phyloP scores from a whole-genome alignment of 1,140 invertebrate genomes.

The Drosophila kikkawai region DNA sequence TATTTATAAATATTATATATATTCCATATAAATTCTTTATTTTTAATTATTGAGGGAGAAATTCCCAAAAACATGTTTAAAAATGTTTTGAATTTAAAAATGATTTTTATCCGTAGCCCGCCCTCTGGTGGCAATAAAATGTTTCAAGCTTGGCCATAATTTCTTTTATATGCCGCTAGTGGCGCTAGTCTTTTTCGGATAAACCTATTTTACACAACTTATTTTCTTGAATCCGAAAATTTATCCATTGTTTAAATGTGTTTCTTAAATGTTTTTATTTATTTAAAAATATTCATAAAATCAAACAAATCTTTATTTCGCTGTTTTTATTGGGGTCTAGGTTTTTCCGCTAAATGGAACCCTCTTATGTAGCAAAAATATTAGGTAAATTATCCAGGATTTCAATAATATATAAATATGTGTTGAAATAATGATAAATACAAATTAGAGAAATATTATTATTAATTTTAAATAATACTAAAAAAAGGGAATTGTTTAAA shows the following conservation, averaged over 20 bases:
- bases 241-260: fast-evolving
- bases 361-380: too few relatives aligned
- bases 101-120: background rate
- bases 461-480: too few relatives aligned
- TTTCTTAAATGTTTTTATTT: background rate
- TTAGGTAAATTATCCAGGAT: too few relatives aligned
- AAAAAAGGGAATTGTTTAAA: too few relatives aligned
- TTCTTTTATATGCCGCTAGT: background rate
- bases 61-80: too few relatives aligned
- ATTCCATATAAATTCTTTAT: background rate
- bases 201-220: background rate
- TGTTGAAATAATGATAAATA: too few relatives aligned
- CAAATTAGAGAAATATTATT: too few relatives aligned
- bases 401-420: too few relatives aligned
- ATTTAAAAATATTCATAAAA: background rate
- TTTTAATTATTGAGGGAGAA: background rate
- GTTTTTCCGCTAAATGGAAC: too few relatives aligned
- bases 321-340: too few relatives aligned
- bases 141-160: background rate
- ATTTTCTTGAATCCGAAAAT: background rate
- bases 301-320: too few relatives aligned
- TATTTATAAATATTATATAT: background rate
- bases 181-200: background rate
- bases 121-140: background rate
- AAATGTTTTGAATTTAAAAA: too few relatives aligned